Base-by-base conservation (phyloP, 2,113 vertebrate species). In the Nerophis lumbriciformis region DNA sequence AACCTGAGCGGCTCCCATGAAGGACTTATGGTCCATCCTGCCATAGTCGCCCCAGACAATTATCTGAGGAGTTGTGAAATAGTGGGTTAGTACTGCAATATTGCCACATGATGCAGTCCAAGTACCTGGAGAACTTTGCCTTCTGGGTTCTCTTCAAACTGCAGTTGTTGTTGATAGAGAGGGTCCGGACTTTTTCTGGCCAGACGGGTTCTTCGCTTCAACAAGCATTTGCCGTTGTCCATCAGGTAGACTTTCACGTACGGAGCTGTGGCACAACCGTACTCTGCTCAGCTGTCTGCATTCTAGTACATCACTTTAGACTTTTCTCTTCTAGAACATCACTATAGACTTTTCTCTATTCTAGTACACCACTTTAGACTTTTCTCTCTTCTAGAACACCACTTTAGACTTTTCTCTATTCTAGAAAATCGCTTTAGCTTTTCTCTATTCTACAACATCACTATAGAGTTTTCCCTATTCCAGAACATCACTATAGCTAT, bases 11-110 rank as follows among this genome's bases (percentile, higher is more conserved):
- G 95, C 92, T 63, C 97, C 97, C 96, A 99, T 99, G 69, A 99
- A 99, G 65, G 97, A 98, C 79, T 99, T 99, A 84, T 99, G 97
- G 88, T 99, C 97, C 97, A 99, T 98, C 57, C 95, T 93, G 65
- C 97, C 97, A 16, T 98, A 98, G 82, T 98, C 96, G n/a, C 96
- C 97, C 97, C 97, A 99, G 10, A 98, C 96, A 48, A 98, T 98
- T 76, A 99, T 95, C 96, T 99, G 87, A n/a, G 78, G 68, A 70
- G 8, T 21, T 69, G 16, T 77, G 75, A 84, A 7, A 28, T 15
- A 1, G 1, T 15, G 8, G 16, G 42, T 45, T 45, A 12, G 42
- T 12, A 45, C 2, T 45, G 42, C 28, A 53, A 21, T 48, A n/a
- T 53, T 28, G 28, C 28, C 28, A 28, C 28, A 28, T 3, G 28